Base-by-base conservation (phyloP, 1,140 invertebrate genomes). In the Phymorhynchus buccinoides region DNA sequence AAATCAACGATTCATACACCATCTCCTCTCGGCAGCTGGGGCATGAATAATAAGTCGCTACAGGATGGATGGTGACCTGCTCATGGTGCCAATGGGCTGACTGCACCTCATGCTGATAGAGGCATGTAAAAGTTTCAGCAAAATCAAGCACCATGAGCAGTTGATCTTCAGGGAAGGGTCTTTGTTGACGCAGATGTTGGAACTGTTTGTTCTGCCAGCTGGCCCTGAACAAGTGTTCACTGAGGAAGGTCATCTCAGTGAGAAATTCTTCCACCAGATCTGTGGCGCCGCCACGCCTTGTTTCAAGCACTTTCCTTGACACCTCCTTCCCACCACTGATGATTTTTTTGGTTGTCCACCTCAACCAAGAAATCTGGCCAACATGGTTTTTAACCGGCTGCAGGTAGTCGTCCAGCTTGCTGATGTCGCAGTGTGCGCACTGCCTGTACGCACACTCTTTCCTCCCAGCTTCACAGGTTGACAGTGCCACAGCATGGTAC, bases 51-150 rank as follows among this genome's bases (percentile, higher is more conserved):
- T 71, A 71, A 7, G 18, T 12, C 7, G 66, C 9, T 7, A 83
- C 42, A n/a, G 84, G 83, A 41, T 86, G 87, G 3, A 87, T 9
- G n/a, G 87, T 86, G 37, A 86, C 39, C 62, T 84, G 82, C 0
- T 85, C 18, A 22, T 87, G 41, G 3, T n/a, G 39, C 84, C 66
- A 86, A 42, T 88, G 88, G 16, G 86, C 85, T 82, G 44, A 27
- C 44, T 86, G 88, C 1, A 86, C 66, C 82, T 88, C 86, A 52
- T 87, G 37, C 41, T 88, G 87, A 32, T 62, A 82, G 9, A 77
- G 37, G 16, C 75, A 84, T 7, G 22, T 41, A 32, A 79, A 87
- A 44, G 87, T 88, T 79, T 88, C 86, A 30, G 86, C 84, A 83
- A 87, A 87, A 42, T 87, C 88, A 48, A 81, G 32, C 32, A 77